Evolutionary conservation across 2,113 vertebrate species (phyloP).

Genomic region (Tiliqua scincoides): DNA sequence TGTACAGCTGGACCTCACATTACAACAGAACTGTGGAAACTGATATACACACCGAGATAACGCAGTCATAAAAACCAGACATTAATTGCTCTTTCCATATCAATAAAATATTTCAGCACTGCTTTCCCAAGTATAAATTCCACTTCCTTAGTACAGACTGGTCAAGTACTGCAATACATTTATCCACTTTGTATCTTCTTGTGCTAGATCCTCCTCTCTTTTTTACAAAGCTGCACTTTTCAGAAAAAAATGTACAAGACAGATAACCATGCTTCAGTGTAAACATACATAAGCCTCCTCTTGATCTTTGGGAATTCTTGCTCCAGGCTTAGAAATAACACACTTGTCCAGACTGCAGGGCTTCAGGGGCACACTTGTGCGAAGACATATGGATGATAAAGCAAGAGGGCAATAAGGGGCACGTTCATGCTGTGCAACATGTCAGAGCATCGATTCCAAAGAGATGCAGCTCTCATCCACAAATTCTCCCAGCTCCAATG

Average conservation of each 20-base stretch:
- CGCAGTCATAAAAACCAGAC: constrained; percentile 62
- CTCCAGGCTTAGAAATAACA: constrained; percentile 44
- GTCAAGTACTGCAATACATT: constrained; percentile 40
- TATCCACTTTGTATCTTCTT: constrained; percentile 26
- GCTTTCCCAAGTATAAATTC: constrained; percentile 66
- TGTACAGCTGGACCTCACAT: constrained; percentile 52
- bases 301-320: constrained; percentile 57
- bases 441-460: constrained; percentile 45
- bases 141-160: constrained; percentile 38
- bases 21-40: constrained; percentile 60
- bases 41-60: constrained; percentile 52
- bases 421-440: constrained; percentile 52
- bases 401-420: constrained; percentile 54
- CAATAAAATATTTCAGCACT: constrained; percentile 63
- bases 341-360: constrained; percentile 6
- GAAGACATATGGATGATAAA: constrained; percentile 61
- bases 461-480: constrained; percentile 51
- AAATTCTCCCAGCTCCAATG: constrained; percentile 52
- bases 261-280: constrained; percentile 55
- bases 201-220: background rate
- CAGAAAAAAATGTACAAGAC: constrained; percentile 42
- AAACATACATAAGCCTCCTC: constrained; percentile 45
- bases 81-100: constrained; percentile 57
- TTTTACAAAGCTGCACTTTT: constrained; percentile 52
- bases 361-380: constrained; percentile 59